Base-by-base conservation (phyloP, 2,888 invertebrate genomes). In the Antitype chi region DNA sequence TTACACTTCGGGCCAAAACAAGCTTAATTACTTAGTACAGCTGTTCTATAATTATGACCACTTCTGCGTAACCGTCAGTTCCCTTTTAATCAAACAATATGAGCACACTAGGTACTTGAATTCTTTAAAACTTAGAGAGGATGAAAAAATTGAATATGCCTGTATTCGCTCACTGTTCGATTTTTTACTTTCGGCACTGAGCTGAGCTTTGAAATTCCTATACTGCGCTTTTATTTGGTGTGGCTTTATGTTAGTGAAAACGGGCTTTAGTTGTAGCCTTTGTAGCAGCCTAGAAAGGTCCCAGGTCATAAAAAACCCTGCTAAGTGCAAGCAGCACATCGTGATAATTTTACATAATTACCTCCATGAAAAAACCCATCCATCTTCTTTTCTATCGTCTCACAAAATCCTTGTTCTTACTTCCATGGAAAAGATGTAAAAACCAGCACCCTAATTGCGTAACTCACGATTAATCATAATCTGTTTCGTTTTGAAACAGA, bases 11-110 rank as follows among this genome's bases (percentile, higher is more conserved):
- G 32, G 20, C n/a, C 23, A 55, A 69, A 69, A 62, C 49, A 52
- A 66, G 28, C 49, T 66, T 80, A 59, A 80, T 79, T 70, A 53
- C 59, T 77, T 78, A 47, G 38, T 82, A 77, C 82, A 76, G 79
- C 52, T 79, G 67, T 17, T 52, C 20, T 55, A 43, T 59, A 55
- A 62, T 62, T 32, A 71, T 20, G 28, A 25, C 20, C 43, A 28
- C 15, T 80, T 57, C 63, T 47, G 28, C 7, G n/a, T 43, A 74
- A 52, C 7, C 13, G 11, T 28, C 15, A 81, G 49, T 28, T 20
- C 32, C 11, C 23, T 25, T 71, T 15, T 52, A 57, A 68, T 57
- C n/a, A 68, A 59, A n/a, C 4, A 17, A 5, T 38, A n/a, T 23
- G 23, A 49, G 49, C 23, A 28, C 15, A 38, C 4, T 43, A n/a